Evolutionary conservation across 2,113 vertebrate genomes (phyloP).

Genomic region (Albula glossodonta): DNA sequence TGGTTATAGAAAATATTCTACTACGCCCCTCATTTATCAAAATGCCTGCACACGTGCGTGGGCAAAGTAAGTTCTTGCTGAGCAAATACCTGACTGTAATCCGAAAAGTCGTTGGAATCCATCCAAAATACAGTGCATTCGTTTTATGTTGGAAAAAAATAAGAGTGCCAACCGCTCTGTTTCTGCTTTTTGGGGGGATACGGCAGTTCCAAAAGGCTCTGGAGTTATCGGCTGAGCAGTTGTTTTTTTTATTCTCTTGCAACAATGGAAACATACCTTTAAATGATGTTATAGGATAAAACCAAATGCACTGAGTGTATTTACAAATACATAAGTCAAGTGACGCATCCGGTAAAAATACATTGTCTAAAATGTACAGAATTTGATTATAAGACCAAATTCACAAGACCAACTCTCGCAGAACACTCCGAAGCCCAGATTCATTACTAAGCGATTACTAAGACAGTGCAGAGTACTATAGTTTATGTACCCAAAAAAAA

Average conservation of each 20-base stretch:
- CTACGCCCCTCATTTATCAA: background rate
- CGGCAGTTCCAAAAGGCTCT: background rate
- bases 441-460: background rate
- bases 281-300: background rate
- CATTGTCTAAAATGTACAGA: too few relatives aligned
- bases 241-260: background rate
- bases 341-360: too few relatives aligned
- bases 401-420: background rate
- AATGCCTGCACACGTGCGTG: background rate
- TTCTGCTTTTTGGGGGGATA: background rate
- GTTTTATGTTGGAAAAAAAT: background rate
- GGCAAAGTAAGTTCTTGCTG: background rate
- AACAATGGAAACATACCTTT: background rate
- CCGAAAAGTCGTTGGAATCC: background rate
- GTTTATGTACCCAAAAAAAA: background rate
- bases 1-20: background rate
- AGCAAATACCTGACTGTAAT: slow-evolving; percentile 3
- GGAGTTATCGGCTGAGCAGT: background rate
- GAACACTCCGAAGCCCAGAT: background rate
- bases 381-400: background rate
- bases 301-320: background rate
- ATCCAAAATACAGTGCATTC: slow-evolving; percentile 4
- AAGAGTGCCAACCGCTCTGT: background rate
- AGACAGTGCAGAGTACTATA: background rate
- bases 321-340: background rate